These are phyloP conservation scores for Alligator mississippiensis DNA, from an alignment of 2,113 vertebrate genomes.

Conservation along the genomic window DNA sequence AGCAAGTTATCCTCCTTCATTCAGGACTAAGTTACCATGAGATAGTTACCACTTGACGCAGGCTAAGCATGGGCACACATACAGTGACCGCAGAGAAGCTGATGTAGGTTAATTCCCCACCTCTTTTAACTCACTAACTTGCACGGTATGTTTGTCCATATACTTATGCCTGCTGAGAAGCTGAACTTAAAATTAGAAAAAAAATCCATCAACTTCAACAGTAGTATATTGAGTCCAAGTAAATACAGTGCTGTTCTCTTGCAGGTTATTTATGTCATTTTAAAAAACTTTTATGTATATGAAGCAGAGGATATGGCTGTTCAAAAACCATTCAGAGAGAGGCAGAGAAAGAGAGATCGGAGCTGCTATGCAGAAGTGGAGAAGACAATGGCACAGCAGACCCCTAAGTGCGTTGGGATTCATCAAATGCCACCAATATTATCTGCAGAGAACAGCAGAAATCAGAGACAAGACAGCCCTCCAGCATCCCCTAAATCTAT, in stretches of 20 bases:
- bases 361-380: background rate
- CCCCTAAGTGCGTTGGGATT: background rate
- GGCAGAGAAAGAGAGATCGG: background rate
- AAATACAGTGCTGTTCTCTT: background rate
- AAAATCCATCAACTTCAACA: background rate
- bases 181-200: too few relatives aligned
- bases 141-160: too few relatives aligned
- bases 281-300: background rate
- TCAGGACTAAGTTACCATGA: too few relatives aligned
- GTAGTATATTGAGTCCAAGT: background rate
- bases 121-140: too few relatives aligned
- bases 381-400: background rate
- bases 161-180: too few relatives aligned
- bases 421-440: background rate
- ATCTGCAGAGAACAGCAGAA: background rate
- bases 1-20: too few relatives aligned
- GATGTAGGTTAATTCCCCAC: too few relatives aligned
- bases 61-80: too few relatives aligned
- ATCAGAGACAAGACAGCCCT: background rate
- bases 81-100: too few relatives aligned
- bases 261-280: background rate
- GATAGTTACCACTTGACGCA: too few relatives aligned
- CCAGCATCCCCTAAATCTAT: background rate
- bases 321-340: background rate
- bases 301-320: background rate